Conservation (phyloP, 2,113 vertebrate species). For the Orthonyx spaldingii region DNA sequence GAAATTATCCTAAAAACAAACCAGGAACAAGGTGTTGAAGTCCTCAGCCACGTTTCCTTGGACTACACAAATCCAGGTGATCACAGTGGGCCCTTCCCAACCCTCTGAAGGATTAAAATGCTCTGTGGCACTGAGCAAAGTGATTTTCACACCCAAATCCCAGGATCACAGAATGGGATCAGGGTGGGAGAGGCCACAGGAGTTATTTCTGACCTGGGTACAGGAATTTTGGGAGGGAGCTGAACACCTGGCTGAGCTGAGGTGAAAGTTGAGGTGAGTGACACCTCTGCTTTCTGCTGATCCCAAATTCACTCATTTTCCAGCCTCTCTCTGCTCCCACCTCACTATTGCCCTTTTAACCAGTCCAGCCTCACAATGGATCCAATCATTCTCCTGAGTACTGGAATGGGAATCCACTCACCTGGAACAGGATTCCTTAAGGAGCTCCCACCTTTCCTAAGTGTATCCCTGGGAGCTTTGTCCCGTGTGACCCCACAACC, state of each 20-base stretch:
- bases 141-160: not conserved
- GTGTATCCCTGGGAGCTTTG: not conserved
- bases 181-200: not conserved
- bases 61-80: not conserved
- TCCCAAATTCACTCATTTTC: not conserved
- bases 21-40: not conserved
- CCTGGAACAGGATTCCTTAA: not conserved
- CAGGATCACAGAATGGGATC: not conserved
- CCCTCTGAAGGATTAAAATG: not conserved
- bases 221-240: not conserved
- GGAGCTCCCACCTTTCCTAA: not conserved
- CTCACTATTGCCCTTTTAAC: not conserved
- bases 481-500: not conserved
- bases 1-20: not conserved
- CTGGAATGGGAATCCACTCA: not conserved
- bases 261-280: not conserved
- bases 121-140: not conserved
- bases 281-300: not conserved
- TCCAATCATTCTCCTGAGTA: fast-evolving
- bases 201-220: not conserved
- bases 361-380: not conserved
- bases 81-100: no score
- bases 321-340: not conserved
- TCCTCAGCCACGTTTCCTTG: not conserved
- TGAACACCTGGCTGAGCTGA: not conserved